Evolutionary conservation across 1,140 invertebrate genomes (phyloP).

Genomic region (Eriocheir sinensis): DNA sequence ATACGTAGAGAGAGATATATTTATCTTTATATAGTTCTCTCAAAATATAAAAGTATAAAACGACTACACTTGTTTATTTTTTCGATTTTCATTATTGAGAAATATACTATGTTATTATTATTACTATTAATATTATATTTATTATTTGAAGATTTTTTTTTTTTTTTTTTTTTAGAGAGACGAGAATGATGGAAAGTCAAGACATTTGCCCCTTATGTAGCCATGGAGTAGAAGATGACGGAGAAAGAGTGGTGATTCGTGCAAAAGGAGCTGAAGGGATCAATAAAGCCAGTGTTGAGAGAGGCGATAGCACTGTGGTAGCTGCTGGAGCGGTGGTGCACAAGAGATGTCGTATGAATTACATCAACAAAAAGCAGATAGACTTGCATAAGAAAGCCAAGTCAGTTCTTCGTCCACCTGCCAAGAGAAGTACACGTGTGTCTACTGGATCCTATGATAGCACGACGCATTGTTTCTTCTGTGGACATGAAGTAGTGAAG

Average conservation of each 20-base stretch:
- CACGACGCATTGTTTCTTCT: neutral
- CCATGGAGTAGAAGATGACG: neutral
- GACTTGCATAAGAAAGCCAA: neutral
- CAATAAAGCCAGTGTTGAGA: neutral
- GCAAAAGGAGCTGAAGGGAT: neutral
- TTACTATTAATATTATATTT: too few species aligned
- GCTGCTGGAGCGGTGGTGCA: constrained; percentile 2
- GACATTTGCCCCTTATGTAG: neutral
- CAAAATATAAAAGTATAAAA: too few species aligned
- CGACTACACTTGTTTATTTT: too few species aligned
- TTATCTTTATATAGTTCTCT: too few species aligned
- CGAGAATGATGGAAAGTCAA: constrained; percentile 31
- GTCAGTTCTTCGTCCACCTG: neutral
- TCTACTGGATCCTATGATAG: constrained; percentile 27
- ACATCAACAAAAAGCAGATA: constrained; percentile 12
- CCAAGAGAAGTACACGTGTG: neutral
- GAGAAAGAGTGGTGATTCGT: constrained; percentile 6
- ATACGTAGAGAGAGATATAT: too few species aligned
- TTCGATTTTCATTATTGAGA: too few species aligned
- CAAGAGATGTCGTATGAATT: neutral
- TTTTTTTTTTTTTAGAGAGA: neutral
- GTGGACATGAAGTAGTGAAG: neutral
- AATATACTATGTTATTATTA: too few species aligned
- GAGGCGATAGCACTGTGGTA: neutral
- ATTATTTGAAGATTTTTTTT: too few species aligned